These are phyloP conservation scores for Allacma fusca DNA, from an alignment of 2,888 invertebrate species.

Conservation along the genomic window DNA sequence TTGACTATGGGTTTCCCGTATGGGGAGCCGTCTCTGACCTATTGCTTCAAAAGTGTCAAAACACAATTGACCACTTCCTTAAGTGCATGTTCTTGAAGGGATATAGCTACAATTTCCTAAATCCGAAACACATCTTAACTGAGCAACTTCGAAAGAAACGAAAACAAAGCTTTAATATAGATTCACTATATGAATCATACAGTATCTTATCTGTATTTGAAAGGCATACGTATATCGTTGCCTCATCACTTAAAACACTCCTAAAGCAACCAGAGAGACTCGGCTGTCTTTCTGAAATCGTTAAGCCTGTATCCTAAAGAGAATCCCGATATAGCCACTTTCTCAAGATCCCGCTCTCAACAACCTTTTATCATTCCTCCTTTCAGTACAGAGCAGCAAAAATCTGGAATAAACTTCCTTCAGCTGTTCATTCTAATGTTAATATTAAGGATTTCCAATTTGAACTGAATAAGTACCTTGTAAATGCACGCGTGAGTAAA, in stretches of 20 bases:
- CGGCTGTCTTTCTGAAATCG: background rate
- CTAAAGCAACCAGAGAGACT: background rate
- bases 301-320: background rate
- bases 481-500: too few species aligned
- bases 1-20: background rate
- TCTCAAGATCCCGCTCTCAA: too few species aligned
- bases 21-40: background rate
- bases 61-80: background rate
- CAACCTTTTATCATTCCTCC: too few species aligned
- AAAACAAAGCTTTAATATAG: background rate
- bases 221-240: background rate
- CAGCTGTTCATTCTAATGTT: too few species aligned
- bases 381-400: too few species aligned
- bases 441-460: too few species aligned
- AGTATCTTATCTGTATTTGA: background rate
- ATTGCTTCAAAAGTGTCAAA: background rate
- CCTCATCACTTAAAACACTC: background rate
- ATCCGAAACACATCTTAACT: too few species aligned
- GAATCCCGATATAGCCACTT: too few species aligned
- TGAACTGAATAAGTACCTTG: too few species aligned
- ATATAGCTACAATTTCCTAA: background rate
- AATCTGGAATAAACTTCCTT: too few species aligned
- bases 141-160: background rate
- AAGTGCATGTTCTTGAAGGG: background rate
- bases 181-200: background rate